A percentile compares a stretch with the other conserved stretches of the same genome.
These are phyloP conservation scores for Cryptoblepharus egeriae DNA, from an alignment of 2,797 vertebrate genomes.

Conservation along the genomic window DNA sequence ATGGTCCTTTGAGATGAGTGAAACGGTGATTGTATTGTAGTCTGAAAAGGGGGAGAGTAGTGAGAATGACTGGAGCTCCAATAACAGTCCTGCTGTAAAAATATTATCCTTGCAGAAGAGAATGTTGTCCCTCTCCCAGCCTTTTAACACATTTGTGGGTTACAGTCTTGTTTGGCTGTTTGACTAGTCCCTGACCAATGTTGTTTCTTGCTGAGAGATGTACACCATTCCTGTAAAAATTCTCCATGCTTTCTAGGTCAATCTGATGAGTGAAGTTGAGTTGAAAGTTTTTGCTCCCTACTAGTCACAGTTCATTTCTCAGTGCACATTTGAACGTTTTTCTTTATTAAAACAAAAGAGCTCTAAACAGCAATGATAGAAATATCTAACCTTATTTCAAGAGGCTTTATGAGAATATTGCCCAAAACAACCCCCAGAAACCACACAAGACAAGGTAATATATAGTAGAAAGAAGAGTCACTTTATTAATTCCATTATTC, in stretches of 20 bases:
- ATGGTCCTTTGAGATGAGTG: constrained; percentile 12
- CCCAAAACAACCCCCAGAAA: no score
- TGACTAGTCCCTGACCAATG: neutral
- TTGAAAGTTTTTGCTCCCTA: constrained; percentile 28
- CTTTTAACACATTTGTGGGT: neutral
- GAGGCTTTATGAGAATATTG: no score
- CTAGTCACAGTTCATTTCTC: constrained; percentile 37
- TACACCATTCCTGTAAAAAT: constrained; percentile 26
- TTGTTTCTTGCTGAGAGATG: constrained; percentile 34
- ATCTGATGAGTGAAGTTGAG: constrained; percentile 38
- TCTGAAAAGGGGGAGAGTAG: neutral
- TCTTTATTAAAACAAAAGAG: no score
- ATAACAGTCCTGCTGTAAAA: neutral
- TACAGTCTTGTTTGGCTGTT: constrained; percentile 18
- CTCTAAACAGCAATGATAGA: no score
- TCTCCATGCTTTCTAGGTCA: constrained; percentile 38
- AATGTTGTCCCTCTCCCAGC: neutral
- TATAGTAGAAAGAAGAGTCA: no score
- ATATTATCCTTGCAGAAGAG: neutral
- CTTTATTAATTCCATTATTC: no score
- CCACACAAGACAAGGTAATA: no score
- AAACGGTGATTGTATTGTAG: constrained; percentile 21
- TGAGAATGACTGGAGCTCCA: neutral
- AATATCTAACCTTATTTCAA: no score
- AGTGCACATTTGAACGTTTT: constrained; percentile 22